Conservation (phyloP, 1,140 invertebrate genomes). For the Tribolium castaneum region DNA sequence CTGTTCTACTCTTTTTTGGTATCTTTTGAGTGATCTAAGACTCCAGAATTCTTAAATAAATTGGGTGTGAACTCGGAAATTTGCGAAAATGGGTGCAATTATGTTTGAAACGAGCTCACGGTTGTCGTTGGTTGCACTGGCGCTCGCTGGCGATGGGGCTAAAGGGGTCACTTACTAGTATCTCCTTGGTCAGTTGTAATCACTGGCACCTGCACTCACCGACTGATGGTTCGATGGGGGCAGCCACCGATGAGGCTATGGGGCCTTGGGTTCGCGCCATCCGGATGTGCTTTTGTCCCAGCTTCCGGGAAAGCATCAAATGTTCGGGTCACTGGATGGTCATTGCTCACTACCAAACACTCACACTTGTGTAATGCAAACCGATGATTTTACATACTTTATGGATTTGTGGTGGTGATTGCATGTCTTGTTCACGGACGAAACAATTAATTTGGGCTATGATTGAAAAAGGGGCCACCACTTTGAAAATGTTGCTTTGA, state of each 20-base stretch:
- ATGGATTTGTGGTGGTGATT: constrained; percentile 33
- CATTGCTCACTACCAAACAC: constrained; percentile 55
- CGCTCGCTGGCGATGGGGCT: not conserved
- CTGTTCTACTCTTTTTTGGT: no score
- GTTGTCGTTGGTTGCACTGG: not conserved
- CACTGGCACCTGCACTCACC: constrained; percentile 55
- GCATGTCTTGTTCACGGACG: constrained; percentile 12
- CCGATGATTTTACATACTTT: constrained; percentile 40
- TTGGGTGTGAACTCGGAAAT: no score
- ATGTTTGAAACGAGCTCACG: not conserved
- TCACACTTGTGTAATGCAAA: constrained; percentile 49
- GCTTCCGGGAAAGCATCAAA: constrained; percentile 59
- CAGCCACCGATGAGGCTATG: constrained; percentile 40
- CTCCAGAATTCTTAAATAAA: no score
- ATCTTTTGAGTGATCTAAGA: no score
- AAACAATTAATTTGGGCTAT: constrained; percentile 4
- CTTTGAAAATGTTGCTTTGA: not conserved
- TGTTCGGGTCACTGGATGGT: constrained; percentile 60
- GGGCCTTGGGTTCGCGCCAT: constrained; percentile 53
- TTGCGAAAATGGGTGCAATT: not conserved
- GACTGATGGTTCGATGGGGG: constrained; percentile 52
- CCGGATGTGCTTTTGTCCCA: constrained; percentile 59
- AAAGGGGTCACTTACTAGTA: constrained; percentile 49
- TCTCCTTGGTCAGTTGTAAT: constrained; percentile 50
- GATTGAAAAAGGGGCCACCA: not conserved